Percentiles rank a stretch among this genome's conserved stretches.
These are phyloP conservation scores for Metellina segmentata DNA, from an alignment of 2,888 invertebrate genomes.

Conservation along the genomic window DNA sequence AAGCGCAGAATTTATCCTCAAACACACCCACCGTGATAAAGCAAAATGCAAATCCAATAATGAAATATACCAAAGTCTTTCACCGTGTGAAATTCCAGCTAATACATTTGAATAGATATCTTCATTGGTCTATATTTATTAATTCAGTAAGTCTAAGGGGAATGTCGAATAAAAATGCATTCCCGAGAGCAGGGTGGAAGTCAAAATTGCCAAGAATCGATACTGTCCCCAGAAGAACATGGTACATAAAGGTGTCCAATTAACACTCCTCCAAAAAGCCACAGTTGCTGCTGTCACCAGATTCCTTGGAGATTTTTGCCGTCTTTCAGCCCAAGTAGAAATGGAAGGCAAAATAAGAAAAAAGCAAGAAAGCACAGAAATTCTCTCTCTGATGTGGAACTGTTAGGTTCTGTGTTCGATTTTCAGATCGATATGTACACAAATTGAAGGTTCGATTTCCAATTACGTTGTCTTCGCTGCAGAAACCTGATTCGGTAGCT, in stretches of 20 bases:
- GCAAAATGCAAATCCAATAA: background rate
- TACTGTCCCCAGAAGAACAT: slow-evolving; percentile 5
- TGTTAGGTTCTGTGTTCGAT: slow-evolving; percentile 53
- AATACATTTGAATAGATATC: background rate
- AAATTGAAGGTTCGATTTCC: slow-evolving; percentile 74
- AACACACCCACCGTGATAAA: background rate
- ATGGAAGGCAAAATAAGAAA: slow-evolving; percentile 36
- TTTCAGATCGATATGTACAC: slow-evolving; percentile 70
- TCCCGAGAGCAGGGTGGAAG: background rate
- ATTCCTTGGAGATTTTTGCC: slow-evolving; percentile 48
- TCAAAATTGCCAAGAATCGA: slow-evolving; percentile 44
- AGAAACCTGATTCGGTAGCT: slow-evolving; percentile 67
- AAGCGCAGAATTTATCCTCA: background rate
- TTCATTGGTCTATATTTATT: background rate
- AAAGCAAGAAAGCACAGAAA: slow-evolving; percentile 14
- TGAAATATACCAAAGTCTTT: background rate
- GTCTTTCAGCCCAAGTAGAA: slow-evolving; percentile 33
- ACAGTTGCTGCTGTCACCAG: slow-evolving; percentile 39
- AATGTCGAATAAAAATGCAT: background rate
- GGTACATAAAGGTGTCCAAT: slow-evolving; percentile 62
- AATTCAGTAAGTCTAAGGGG: background rate
- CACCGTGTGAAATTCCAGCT: background rate
- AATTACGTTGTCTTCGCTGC: slow-evolving; percentile 68
- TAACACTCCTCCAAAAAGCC: slow-evolving; percentile 44
- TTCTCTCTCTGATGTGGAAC: slow-evolving; percentile 39